A percentile compares a stretch with the other conserved stretches of the same genome.
phyloP scores from a whole-genome alignment of 64 coral and sea anemone genomes.

The Actinia equina region DNA sequence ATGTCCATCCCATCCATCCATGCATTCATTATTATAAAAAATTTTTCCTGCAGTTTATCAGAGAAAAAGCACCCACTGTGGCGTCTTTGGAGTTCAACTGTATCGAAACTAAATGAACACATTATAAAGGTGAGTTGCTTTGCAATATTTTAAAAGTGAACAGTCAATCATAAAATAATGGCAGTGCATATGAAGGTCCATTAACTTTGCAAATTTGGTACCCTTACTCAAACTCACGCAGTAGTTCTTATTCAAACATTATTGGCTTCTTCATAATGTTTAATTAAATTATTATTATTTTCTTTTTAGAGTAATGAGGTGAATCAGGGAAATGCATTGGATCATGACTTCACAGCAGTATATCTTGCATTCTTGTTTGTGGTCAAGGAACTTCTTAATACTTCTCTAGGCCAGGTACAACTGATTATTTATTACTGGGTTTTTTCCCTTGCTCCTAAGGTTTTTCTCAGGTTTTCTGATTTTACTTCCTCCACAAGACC shows the following conservation, averaged over 20 bases:
- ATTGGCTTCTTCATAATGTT: no score
- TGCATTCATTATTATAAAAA: no score
- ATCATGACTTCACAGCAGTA: conserved; percentile 82
- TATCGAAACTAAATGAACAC: conserved; percentile 46
- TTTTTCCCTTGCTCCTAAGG: neutral
- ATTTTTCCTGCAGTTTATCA: conserved; percentile 27
- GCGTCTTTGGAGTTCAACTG: conserved; percentile 72
- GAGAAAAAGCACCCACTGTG: conserved; percentile 35
- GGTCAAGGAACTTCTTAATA: conserved; percentile 62
- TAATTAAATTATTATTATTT: neutral
- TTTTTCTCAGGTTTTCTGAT: no score
- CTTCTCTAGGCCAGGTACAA: conserved; percentile 52
- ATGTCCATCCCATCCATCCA: no score
- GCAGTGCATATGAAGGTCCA: no score
- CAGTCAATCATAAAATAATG: neutral
- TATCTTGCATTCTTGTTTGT: conserved; percentile 66
- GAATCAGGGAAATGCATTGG: conserved; percentile 93
- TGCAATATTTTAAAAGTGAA: neutral
- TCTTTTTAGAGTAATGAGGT: conserved; percentile 88
- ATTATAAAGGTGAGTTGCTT: conserved; percentile 53
- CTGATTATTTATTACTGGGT: neutral
- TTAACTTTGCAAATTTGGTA: no score
- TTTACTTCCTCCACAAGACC: no score
- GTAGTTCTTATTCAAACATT: no score
- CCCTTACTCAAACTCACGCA: no score